These are phyloP conservation scores for Parazoanthus atlanticus DNA, from an alignment of 92 coral and sea anemone species.

Conservation along the genomic window DNA sequence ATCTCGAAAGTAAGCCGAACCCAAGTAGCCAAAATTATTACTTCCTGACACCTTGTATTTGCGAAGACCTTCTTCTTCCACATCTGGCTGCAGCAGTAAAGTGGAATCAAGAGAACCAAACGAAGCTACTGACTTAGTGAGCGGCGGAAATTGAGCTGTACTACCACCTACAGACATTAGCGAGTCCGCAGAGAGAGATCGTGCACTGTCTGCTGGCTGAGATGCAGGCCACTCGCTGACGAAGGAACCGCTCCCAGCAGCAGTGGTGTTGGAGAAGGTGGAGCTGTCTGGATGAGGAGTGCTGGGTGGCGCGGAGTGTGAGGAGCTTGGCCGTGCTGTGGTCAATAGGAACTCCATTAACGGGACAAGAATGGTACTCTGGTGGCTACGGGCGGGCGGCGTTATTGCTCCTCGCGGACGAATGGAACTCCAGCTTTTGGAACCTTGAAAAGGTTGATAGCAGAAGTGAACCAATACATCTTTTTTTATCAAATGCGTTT, in stretches of 20 bases:
- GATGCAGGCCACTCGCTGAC: background rate
- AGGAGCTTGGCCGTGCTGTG: constrained; percentile 72
- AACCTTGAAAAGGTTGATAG: constrained; percentile 38
- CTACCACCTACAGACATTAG: constrained; percentile 19
- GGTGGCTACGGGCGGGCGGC: constrained; percentile 82
- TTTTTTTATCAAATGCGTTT: background rate
- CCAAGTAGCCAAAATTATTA: constrained; percentile 23
- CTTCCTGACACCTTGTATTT: background rate
- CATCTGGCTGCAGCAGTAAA: constrained; percentile 37
- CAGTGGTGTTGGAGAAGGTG: constrained; percentile 36
- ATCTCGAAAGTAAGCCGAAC: constrained; percentile 18
- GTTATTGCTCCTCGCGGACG: constrained; percentile 78
- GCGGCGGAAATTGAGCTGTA: constrained; percentile 15
- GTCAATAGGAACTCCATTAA: constrained; percentile 58
- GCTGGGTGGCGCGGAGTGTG: constrained; percentile 87
- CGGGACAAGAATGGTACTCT: constrained; percentile 63
- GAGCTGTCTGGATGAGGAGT: constrained; percentile 68
- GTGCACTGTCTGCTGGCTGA: background rate
- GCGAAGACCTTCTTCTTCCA: constrained; percentile 17
- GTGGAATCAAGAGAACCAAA: constrained; percentile 72
- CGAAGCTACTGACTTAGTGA: constrained; percentile 58
- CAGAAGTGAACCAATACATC: background rate
- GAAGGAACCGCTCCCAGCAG: constrained; percentile 1
- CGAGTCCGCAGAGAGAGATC: constrained; percentile 31
- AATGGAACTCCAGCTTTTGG: constrained; percentile 75